Evolutionary conservation across 64 coral and sea anemone genomes (phyloP).

Genomic region (Dendrophyllia cribrosa): DNA sequence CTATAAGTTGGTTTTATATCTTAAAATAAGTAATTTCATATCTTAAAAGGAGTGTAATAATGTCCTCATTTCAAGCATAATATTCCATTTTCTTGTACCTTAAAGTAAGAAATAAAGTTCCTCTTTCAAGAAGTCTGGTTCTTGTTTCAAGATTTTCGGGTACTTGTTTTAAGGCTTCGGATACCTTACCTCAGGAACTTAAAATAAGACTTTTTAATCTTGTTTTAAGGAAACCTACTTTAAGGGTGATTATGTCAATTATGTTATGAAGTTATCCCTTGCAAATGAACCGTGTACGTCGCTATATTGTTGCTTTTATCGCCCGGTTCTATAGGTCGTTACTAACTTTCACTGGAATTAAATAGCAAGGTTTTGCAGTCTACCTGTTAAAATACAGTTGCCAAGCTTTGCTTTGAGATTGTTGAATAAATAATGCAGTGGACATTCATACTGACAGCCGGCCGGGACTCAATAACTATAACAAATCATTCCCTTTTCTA

Average conservation of each 20-base stretch:
- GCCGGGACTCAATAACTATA: too few species aligned
- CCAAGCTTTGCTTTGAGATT: too few species aligned
- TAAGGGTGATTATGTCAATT: background rate
- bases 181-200: conserved; percentile 38
- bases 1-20: background rate
- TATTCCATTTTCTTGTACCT: background rate
- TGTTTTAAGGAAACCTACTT: conserved; percentile 37
- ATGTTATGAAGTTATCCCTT: too few species aligned
- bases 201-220: conserved; percentile 30
- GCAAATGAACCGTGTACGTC: too few species aligned
- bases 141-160: background rate
- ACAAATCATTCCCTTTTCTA: too few species aligned
- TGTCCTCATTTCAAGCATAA: background rate
- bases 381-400: too few species aligned
- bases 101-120: background rate
- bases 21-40: background rate
- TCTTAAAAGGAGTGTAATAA: background rate
- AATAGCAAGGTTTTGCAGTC: too few species aligned
- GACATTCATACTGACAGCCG: too few species aligned
- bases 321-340: too few species aligned
- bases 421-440: too few species aligned
- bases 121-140: background rate
- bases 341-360: too few species aligned
- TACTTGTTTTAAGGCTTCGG: background rate
- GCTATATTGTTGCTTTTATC: too few species aligned